phyloP scores from a whole-genome alignment of 2,797 vertebrate genomes.

The Antrozous pallidus region DNA sequence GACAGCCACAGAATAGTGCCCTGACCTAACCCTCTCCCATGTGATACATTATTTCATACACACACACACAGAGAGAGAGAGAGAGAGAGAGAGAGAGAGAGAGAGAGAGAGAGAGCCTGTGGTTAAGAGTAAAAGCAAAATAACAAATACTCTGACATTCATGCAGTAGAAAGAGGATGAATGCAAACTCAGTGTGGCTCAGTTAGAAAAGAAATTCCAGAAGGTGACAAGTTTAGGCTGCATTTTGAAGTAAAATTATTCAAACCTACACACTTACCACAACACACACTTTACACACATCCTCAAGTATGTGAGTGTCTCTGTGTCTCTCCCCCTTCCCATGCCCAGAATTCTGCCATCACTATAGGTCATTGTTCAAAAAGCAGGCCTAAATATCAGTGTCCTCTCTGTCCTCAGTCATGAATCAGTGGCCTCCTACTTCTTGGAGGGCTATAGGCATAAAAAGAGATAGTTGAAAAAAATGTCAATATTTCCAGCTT shows the following conservation, averaged over 20 bases:
- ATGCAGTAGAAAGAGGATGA: rapidly evolving
- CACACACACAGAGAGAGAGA: no score
- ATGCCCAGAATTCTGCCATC: background rate
- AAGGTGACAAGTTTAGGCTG: background rate
- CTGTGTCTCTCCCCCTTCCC: background rate
- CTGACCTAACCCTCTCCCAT: background rate
- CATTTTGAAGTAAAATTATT: background rate
- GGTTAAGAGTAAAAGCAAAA: background rate
- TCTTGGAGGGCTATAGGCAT: background rate
- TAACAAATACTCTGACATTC: background rate
- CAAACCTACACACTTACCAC: background rate
- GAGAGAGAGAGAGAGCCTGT: background rate
- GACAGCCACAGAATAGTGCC: background rate
- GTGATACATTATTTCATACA: background rate
- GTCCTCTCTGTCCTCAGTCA: background rate
- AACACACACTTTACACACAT: background rate
- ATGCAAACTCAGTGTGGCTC: background rate
- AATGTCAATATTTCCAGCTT: background rate
- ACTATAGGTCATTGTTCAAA: background rate
- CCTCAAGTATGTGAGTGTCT: background rate
- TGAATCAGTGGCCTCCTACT: background rate
- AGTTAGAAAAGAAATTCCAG: background rate
- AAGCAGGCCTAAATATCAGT: background rate
- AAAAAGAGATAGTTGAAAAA: background rate
- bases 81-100: no score